phyloP scores from a whole-genome alignment of 2,113 vertebrate species.

The Nestor notabilis region DNA sequence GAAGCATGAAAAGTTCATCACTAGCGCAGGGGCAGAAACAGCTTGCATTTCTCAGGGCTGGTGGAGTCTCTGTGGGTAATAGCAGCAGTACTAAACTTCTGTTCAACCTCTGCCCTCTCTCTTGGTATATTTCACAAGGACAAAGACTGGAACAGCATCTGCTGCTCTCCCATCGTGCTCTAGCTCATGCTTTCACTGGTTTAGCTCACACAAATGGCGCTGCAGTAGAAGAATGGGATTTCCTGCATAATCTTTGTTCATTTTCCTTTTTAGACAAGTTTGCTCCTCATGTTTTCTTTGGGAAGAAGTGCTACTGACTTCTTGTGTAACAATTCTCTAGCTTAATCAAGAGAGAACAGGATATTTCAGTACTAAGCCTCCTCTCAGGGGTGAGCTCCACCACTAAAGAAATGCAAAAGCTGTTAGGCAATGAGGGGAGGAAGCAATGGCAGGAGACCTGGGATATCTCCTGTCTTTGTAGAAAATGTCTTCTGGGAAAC shows the following conservation, averaged over 20 bases:
- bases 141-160: neutral
- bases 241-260: neutral
- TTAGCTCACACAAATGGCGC: neutral
- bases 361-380: neutral
- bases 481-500: neutral
- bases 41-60: neutral
- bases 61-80: neutral
- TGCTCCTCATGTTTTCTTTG: neutral
- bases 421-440: neutral
- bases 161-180: neutral
- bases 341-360: neutral
- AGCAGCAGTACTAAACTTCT: neutral
- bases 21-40: neutral
- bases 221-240: neutral
- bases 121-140: neutral
- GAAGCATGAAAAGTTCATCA: neutral
- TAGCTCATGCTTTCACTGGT: neutral
- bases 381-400: neutral
- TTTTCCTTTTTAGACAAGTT: neutral
- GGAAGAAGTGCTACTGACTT: neutral
- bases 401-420: neutral
- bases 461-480: neutral
- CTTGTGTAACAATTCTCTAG: neutral
- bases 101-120: neutral
- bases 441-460: neutral